Evolutionary conservation across 2,113 vertebrate genomes (phyloP).

Genomic region (Emydocephalus ijimae): DNA sequence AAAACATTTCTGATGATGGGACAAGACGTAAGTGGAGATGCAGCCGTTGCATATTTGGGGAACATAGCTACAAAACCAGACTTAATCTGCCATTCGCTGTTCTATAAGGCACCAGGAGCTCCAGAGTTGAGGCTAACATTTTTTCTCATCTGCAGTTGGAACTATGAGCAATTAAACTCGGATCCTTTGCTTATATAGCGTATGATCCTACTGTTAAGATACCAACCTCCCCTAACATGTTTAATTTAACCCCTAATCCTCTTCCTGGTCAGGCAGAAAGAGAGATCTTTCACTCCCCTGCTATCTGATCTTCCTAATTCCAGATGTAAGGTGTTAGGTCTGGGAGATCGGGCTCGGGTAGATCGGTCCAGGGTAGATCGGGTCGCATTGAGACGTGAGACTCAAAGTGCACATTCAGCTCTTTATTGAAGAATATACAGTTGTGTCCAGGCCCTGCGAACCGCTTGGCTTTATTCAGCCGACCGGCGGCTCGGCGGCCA

Average conservation of each 20-base stretch:
- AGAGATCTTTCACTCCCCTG: background rate
- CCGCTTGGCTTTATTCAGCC: no score
- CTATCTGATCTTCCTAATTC: background rate
- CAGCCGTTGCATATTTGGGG: background rate
- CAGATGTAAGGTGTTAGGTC: background rate
- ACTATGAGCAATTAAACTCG: background rate
- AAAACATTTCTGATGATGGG: background rate
- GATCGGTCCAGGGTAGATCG: no score
- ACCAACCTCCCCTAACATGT: background rate
- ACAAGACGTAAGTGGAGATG: background rate
- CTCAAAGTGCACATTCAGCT: no score
- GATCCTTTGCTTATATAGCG: background rate
- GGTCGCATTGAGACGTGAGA: no score
- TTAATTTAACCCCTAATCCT: background rate
- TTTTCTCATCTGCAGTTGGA: background rate
- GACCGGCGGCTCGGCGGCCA: no score
- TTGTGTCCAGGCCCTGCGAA: no score
- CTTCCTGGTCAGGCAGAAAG: background rate
- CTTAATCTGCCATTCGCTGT: background rate
- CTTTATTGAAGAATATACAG: no score
- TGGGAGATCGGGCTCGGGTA: no score
- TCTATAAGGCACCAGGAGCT: background rate
- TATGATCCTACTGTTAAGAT: background rate
- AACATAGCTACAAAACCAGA: background rate
- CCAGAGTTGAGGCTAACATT: background rate